phyloP scores from a whole-genome alignment of 2,797 vertebrate species.

The Cynopterus sphinx region DNA sequence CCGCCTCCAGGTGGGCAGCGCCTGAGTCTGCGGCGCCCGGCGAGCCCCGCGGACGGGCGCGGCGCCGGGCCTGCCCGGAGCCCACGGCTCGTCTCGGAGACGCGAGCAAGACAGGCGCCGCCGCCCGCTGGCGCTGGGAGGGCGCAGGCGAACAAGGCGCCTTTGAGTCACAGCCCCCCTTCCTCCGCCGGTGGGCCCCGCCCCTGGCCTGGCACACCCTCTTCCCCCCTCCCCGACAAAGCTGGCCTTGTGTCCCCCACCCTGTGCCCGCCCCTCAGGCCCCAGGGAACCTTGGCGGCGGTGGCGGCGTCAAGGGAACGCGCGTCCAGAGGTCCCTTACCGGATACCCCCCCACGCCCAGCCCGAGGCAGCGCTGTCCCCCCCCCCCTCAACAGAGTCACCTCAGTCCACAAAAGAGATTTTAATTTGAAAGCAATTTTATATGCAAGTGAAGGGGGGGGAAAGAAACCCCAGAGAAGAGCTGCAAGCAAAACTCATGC shows the following conservation, averaged over 20 bases:
- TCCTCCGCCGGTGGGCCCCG: conserved; percentile 8
- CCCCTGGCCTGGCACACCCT: conserved; percentile 66
- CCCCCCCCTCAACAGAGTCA: not conserved
- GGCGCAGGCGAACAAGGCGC: conserved; percentile 72
- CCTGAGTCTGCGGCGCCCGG: not conserved
- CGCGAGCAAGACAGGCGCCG: conserved; percentile 41
- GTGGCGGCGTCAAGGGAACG: not conserved
- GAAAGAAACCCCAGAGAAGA: not conserved
- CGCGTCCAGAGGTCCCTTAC: not conserved
- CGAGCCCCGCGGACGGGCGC: conserved; percentile 31
- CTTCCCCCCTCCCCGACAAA: conserved; percentile 71
- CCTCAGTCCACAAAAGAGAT: conserved; percentile 55
- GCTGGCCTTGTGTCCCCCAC: conserved; percentile 74
- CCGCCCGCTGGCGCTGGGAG: conserved; percentile 69
- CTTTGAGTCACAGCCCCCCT: conserved; percentile 64
- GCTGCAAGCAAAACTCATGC: conserved; percentile 68
- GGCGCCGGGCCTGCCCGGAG: conserved; percentile 66
- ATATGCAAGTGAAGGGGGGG: conserved; percentile 28
- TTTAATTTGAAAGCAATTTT: conserved; percentile 80
- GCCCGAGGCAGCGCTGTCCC: not conserved
- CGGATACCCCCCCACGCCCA: not conserved
- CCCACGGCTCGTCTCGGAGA: conserved; percentile 1
- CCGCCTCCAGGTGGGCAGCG: not conserved
- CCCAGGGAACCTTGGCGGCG: not conserved
- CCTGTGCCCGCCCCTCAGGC: not conserved